Evolutionary conservation across 2,888 invertebrate genomes (phyloP).

Genomic region (Drosophila greeni): DNA sequence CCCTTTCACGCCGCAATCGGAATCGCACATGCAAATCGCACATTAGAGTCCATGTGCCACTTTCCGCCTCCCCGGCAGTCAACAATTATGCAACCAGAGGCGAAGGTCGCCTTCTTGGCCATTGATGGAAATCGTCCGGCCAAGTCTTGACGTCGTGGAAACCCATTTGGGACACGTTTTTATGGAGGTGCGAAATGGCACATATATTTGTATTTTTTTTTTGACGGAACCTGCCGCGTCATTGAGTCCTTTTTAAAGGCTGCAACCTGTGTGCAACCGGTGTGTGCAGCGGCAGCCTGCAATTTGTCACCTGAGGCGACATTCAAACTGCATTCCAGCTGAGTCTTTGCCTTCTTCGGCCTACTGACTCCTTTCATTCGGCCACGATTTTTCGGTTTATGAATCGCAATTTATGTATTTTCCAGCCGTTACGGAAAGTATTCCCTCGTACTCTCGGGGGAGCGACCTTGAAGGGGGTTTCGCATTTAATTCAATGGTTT

Average conservation of each 20-base stretch:
- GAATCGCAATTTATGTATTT: constrained; percentile 22
- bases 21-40: constrained; percentile 65
- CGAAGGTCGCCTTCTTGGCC: constrained; percentile 46
- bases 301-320: constrained; percentile 73
- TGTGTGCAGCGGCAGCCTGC: constrained; percentile 40
- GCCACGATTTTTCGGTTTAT: constrained; percentile 34
- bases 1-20: constrained; percentile 47
- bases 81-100: constrained; percentile 48
- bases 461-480: constrained; percentile 39
- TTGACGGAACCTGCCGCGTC: constrained; percentile 65
- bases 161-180: constrained; percentile 49
- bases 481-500: constrained; percentile 29
- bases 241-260: constrained; percentile 54
- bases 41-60: constrained; percentile 58
- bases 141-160: constrained; percentile 10
- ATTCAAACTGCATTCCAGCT: constrained; percentile 64
- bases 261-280: too few species aligned
- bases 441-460: constrained; percentile 55
- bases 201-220: constrained; percentile 43
- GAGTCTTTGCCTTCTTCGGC: constrained; percentile 49
- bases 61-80: constrained; percentile 40
- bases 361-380: constrained; percentile 44
- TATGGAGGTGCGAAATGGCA: constrained; percentile 72
- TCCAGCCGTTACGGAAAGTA: constrained; percentile 42
- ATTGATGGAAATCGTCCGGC: constrained; percentile 20